phyloP scores from a whole-genome alignment of 2,113 vertebrate genomes.

The Leptosomus discolor region DNA sequence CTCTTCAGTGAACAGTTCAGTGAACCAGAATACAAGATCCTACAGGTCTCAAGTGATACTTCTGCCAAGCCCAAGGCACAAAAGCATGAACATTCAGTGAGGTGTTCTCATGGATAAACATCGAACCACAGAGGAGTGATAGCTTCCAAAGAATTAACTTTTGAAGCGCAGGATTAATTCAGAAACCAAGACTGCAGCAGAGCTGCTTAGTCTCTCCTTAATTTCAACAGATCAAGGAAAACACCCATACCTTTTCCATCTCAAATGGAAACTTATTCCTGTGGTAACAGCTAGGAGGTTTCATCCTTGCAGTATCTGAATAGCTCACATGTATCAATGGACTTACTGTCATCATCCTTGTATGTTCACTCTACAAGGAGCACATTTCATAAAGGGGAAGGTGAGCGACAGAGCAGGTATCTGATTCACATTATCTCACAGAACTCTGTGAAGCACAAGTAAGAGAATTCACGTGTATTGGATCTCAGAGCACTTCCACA shows the following conservation, averaged over 20 bases:
- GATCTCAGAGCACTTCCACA: neutral
- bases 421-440: neutral
- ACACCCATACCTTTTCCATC: neutral
- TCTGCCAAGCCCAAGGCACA: neutral
- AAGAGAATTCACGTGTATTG: neutral
- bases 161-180: neutral
- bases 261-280: neutral
- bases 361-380: neutral
- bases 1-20: neutral
- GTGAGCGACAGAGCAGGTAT: neutral
- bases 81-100: neutral
- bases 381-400: neutral
- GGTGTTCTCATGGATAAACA: neutral
- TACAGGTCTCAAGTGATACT: neutral
- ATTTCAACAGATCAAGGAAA: neutral
- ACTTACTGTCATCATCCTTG: neutral
- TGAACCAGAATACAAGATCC: neutral
- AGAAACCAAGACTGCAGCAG: neutral
- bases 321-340: neutral
- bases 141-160: neutral
- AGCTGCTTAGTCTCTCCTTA: neutral
- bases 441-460: neutral
- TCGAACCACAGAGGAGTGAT: neutral
- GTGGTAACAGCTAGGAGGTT: neutral
- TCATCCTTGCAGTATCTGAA: neutral